Evolutionary conservation across 2,797 vertebrate species (phyloP).

Genomic region (Silurus lanzhouensis): DNA sequence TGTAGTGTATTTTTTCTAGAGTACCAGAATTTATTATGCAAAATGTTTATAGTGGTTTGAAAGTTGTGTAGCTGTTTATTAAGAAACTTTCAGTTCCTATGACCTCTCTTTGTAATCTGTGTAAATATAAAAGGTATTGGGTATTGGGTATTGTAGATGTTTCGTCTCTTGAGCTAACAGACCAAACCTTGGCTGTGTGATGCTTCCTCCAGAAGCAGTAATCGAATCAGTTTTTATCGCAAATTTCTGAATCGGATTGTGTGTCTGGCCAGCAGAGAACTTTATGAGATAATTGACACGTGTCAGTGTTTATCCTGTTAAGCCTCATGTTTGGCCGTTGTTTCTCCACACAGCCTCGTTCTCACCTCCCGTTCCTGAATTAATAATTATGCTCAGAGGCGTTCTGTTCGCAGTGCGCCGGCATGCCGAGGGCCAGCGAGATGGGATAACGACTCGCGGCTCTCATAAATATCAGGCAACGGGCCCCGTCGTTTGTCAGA

Average conservation of each 20-base stretch:
- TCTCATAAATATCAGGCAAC: constrained; percentile 25
- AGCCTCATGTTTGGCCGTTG: neutral
- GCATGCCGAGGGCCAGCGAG: neutral
- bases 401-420: neutral
- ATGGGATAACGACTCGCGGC: constrained; percentile 21
- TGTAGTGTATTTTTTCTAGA: too few species aligned
- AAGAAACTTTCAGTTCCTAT: neutral
- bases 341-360: neutral
- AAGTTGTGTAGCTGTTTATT: too few species aligned
- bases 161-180: neutral
- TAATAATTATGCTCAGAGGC: neutral
- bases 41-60: too few species aligned
- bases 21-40: neutral
- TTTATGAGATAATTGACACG: constrained; percentile 38
- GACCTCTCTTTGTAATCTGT: neutral
- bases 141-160: too few species aligned
- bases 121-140: neutral
- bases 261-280: constrained; percentile 17
- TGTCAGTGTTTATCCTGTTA: constrained; percentile 34
- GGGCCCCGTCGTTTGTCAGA: neutral
- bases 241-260: constrained; percentile 29
- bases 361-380: neutral
- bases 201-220: neutral
- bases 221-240: neutral
- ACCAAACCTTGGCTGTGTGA: neutral